phyloP scores from a whole-genome alignment of 2,888 invertebrate genomes.

The Hartigia nigra region DNA sequence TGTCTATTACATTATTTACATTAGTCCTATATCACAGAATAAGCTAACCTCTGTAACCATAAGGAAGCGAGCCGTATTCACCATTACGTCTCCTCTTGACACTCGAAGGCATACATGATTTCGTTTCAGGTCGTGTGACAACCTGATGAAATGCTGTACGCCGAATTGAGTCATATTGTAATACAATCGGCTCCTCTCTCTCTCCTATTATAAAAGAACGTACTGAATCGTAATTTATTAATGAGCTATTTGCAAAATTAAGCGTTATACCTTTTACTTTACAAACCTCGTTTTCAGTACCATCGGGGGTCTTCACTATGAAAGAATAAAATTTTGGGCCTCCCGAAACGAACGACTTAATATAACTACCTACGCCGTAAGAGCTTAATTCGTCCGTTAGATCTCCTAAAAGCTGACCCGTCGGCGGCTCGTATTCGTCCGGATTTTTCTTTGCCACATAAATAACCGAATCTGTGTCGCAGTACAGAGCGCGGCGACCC shows the following conservation, averaged over 20 bases:
- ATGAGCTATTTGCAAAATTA: conserved; percentile 22
- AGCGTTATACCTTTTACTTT: conserved; percentile 45
- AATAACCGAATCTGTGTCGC: conserved; percentile 56
- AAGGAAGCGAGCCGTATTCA: too few species aligned
- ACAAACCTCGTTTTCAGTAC: conserved; percentile 25
- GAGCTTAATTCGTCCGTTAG: conserved; percentile 52
- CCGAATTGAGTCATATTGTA: conserved; percentile 12
- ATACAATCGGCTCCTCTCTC: conserved; percentile 7
- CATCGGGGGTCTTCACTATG: conserved; percentile 7
- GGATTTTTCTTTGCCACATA: too few species aligned
- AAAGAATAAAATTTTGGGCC: conserved; percentile 54
- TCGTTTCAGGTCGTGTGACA: conserved; percentile 15
- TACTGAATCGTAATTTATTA: too few species aligned
- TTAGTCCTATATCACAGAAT: too few species aligned
- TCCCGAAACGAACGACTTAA: conserved; percentile 50
- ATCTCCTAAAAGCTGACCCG: conserved; percentile 51
- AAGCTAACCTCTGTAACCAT: too few species aligned
- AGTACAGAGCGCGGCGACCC: conserved; percentile 48
- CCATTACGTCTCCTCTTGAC: too few species aligned
- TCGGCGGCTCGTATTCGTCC: conserved; percentile 30
- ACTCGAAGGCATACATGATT: conserved; percentile 7
- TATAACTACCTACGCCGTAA: conserved; percentile 42
- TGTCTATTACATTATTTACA: too few species aligned
- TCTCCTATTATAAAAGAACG: conserved; percentile 7
- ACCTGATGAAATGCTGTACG: conserved; percentile 18